A percentile compares a stretch with the other conserved stretches of the same genome.
These are phyloP conservation scores for Melanotaenia pygmaea DNA, from an alignment of 2,797 vertebrate genomes.

Conservation along the genomic window DNA sequence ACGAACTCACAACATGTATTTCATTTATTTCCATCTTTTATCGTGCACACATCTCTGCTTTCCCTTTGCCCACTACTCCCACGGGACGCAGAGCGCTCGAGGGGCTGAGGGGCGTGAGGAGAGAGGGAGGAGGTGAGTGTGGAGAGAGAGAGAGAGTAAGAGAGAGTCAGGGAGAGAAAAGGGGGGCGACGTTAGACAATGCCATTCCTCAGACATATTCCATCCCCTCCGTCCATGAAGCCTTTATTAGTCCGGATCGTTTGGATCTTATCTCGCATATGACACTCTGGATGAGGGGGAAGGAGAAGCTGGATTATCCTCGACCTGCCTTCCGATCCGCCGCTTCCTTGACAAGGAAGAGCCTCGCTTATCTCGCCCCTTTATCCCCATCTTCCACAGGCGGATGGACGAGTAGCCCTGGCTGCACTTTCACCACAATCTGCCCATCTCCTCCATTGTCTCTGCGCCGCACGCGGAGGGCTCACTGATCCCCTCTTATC, in stretches of 20 bases:
- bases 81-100: constrained; percentile 72
- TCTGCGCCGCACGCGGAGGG: constrained; percentile 43
- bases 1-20: constrained; percentile 42
- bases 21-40: constrained; percentile 68
- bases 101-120: constrained; percentile 73
- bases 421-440: constrained; percentile 74
- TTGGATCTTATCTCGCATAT: constrained; percentile 77
- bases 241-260: constrained; percentile 79
- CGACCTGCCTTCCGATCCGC: constrained; percentile 56
- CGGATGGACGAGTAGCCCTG: constrained; percentile 66
- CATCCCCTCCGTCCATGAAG: constrained; percentile 78
- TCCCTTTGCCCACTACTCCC: constrained; percentile 74
- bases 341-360: constrained; percentile 58
- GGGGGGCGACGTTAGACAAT: constrained; percentile 82
- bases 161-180: constrained; percentile 52
- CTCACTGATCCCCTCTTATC: constrained; percentile 32
- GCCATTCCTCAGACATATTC: constrained; percentile 83
- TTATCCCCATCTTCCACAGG: constrained; percentile 54
- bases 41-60: constrained; percentile 82
- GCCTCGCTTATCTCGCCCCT: constrained; percentile 53
- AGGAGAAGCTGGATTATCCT: constrained; percentile 58
- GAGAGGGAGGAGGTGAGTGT: constrained; percentile 34
- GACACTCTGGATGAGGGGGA: constrained; percentile 55
- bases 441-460: constrained; percentile 77
- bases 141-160: constrained; percentile 55